Evolutionary conservation across 2,113 vertebrate species (phyloP), one percentile per base, ranked within the genome.

Genomic region (Xenus cinereus): DNA sequence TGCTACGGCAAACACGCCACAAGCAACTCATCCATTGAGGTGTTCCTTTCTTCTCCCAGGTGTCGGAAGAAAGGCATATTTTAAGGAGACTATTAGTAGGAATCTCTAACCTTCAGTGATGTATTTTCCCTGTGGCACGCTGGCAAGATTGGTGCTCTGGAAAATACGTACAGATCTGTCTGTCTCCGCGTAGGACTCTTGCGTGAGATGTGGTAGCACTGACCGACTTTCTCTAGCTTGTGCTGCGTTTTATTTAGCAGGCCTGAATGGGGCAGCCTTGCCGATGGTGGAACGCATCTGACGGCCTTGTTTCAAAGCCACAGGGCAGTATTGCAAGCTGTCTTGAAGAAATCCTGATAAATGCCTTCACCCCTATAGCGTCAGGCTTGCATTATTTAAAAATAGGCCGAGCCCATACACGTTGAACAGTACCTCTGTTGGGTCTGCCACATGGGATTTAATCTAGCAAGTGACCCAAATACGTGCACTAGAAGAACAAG

Each of bases 391-490:
- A 64, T 94, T 4, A 84, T 64, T 96, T 94, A 82, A 90, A 92
- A 94, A 62, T 30, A 94, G 86, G 53, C 54, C 0, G 66, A 93
- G 50, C 86, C 64, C 24, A 3, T 87, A 12, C 35, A 51, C 46
- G 13, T 89, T 93, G 35, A 12, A 50, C 92, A 68, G 92, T 90
- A 93, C 87, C 69, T 95, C 90, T 81, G 26, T 59, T 93, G 96
- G 96, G 90, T 84, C 79, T 92, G 89, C 96, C 97, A 95, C 90
- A 80, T 91, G 97, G 91, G 79, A 79, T 96, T 98, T 98, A 97
- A 98, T 97, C 83, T 95, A 97, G 95, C 95, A 97, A 97, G 84
- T 98, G 98, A 98, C 97, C 97, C 97, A 97, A 72, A 98, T 98
- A 96, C 16, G 32, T 78, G 77, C 86, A 77, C 80, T 85, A 87